Percentiles rank a stretch among this genome's conserved stretches.
Conservation (phyloP, 2,797 vertebrate genomes). For the Sebastes paucispinis region DNA sequence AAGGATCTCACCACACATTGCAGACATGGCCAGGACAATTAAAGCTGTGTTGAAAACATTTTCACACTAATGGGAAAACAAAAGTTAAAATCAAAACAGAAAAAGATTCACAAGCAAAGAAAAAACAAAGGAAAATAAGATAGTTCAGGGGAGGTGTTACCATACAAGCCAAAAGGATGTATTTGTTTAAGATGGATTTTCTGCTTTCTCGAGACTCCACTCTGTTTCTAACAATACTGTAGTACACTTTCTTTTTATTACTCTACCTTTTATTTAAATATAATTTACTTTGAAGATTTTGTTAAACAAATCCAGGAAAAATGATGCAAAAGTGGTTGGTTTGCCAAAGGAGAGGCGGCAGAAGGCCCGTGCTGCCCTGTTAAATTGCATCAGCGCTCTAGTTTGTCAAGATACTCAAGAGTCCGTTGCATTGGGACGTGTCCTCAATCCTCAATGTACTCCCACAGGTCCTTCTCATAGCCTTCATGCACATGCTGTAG, state of each 20-base stretch:
- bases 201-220: conserved; percentile 88
- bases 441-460: conserved; percentile 99
- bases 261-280: conserved; percentile 98
- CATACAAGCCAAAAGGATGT: conserved; percentile 90
- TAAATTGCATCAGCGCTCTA: conserved; percentile 95
- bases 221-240: conserved; percentile 96
- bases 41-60: conserved; percentile 90
- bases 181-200: conserved; percentile 80
- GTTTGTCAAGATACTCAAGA: conserved; percentile 89
- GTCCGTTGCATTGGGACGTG: conserved; percentile 83
- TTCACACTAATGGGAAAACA: conserved; percentile 81
- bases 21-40: conserved; percentile 86
- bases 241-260: conserved; percentile 91
- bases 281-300: conserved; percentile 96
- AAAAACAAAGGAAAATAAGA: conserved; percentile 75
- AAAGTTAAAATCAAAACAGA: conserved; percentile 81
- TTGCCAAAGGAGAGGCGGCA: conserved; percentile 85
- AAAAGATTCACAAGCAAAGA: conserved; percentile 82
- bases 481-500: conserved; percentile 99
- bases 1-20: conserved; percentile 75
- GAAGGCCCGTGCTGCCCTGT: conserved; percentile 86
- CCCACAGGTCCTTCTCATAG: conserved; percentile 99
- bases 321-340: conserved; percentile 87
- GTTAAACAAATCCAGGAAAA: conserved; percentile 90
- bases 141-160: conserved; percentile 87